Conservation (phyloP, 2,113 vertebrate species). For the Hyperoodon ampullatus region DNA sequence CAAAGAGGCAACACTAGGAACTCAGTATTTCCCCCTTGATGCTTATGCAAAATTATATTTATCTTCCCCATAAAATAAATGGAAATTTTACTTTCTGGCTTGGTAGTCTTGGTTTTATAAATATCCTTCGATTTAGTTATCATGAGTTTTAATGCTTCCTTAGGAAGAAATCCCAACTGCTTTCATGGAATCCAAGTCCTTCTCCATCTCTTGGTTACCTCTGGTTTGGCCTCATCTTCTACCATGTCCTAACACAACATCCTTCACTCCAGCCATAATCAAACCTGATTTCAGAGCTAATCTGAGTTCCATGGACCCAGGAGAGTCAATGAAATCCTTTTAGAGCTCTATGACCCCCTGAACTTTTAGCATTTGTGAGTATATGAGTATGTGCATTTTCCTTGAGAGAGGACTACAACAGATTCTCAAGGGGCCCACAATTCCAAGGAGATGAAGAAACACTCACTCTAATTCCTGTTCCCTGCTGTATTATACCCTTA, state of each 20-base stretch:
- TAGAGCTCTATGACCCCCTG: not conserved
- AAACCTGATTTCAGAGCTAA: not conserved
- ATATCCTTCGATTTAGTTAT: not conserved
- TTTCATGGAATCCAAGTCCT: not conserved
- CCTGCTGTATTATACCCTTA: not conserved
- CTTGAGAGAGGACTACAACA: not conserved
- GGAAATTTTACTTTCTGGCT: not conserved
- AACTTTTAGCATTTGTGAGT: not conserved
- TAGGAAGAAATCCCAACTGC: not conserved
- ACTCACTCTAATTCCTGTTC: not conserved
- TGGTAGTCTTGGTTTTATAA: not conserved
- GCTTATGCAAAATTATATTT: not conserved
- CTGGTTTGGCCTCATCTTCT: not conserved
- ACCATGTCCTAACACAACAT: not conserved
- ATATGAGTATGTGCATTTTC: not conserved
- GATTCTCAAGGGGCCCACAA: not conserved
- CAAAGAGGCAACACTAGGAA: not conserved
- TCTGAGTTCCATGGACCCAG: not conserved
- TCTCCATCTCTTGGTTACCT: not conserved
- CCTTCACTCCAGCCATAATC: not conserved
- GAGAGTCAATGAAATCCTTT: not conserved
- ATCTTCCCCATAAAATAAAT: not conserved
- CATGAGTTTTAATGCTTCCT: not conserved
- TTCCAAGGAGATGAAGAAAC: not conserved
- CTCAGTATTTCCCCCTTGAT: not conserved